A percentile compares a stretch with the other conserved stretches of the same genome.
phyloP scores from a whole-genome alignment of 1,140 invertebrate species.

The Bombus balteatus region DNA sequence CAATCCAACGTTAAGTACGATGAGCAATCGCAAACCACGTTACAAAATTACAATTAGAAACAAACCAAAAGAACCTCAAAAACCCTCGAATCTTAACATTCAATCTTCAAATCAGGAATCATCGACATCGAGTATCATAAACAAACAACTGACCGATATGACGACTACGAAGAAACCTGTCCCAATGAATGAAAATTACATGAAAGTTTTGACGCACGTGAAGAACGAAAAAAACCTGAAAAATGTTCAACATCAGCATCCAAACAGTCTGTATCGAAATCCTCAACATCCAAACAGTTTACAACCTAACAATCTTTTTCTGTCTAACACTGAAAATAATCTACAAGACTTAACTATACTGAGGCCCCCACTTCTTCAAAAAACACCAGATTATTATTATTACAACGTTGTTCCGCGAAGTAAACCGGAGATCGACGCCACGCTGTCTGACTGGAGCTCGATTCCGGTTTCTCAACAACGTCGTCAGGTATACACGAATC shows the following conservation, averaged over 20 bases:
- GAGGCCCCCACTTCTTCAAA: conserved; percentile 47
- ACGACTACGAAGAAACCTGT: neutral
- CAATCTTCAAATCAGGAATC: neutral
- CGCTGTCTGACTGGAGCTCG: neutral
- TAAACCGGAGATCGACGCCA: neutral
- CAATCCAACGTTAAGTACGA: neutral
- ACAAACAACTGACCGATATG: neutral
- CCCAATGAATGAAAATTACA: conserved; percentile 30
- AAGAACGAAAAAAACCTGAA: conserved; percentile 17
- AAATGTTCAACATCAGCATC: neutral
- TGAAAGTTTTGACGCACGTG: conserved; percentile 51
- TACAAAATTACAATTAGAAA: conserved; percentile 53
- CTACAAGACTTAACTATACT: conserved; percentile 37
- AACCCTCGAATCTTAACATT: neutral
- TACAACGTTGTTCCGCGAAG: neutral
- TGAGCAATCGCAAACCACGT: conserved; percentile 3
- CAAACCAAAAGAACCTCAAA: conserved; percentile 1
- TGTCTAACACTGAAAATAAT: neutral
- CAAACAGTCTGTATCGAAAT: neutral
- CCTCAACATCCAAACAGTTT: neutral
- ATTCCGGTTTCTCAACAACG: neutral
- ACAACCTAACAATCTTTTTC: neutral
- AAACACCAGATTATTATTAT: neutral
- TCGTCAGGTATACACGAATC: neutral
- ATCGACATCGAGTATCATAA: neutral